phyloP scores from a whole-genome alignment of 2,113 vertebrate species.

The Echinops telfairi region DNA sequence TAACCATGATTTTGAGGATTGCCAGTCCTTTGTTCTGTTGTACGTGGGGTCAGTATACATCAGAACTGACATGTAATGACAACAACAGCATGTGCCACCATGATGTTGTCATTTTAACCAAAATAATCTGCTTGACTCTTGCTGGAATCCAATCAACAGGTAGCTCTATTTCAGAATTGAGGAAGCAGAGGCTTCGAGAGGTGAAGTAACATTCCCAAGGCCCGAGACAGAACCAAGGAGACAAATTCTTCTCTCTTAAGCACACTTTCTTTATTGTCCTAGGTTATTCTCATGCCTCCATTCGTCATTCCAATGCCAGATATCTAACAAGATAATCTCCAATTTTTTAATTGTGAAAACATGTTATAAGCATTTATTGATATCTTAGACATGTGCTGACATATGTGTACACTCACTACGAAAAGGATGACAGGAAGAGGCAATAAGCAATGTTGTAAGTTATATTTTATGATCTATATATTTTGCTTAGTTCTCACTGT shows the following conservation, averaged over 20 bases:
- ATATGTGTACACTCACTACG: background rate
- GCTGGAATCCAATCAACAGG: background rate
- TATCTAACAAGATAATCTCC: background rate
- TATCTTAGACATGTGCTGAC: background rate
- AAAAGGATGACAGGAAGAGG: background rate
- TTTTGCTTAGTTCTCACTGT: slow-evolving; percentile 8
- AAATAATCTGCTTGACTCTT: background rate
- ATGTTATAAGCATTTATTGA: background rate
- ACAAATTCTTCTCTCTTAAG: background rate
- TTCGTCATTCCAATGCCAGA: background rate
- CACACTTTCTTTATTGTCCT: background rate
- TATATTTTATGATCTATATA: background rate
- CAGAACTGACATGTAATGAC: too few relatives aligned
- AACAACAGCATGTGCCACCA: background rate
- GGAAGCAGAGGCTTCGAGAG: background rate
- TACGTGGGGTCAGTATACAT: too few relatives aligned
- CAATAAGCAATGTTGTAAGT: background rate
- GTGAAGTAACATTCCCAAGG: background rate
- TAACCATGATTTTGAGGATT: too few relatives aligned
- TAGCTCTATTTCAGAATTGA: background rate
- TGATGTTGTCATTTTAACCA: background rate
- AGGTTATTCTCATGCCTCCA: background rate
- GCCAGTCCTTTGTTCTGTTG: too few relatives aligned
- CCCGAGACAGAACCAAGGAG: background rate
- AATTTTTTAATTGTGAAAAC: background rate